Evolutionary conservation across 2,797 vertebrate species (phyloP).

Genomic region (Acipenser ruthenus): DNA sequence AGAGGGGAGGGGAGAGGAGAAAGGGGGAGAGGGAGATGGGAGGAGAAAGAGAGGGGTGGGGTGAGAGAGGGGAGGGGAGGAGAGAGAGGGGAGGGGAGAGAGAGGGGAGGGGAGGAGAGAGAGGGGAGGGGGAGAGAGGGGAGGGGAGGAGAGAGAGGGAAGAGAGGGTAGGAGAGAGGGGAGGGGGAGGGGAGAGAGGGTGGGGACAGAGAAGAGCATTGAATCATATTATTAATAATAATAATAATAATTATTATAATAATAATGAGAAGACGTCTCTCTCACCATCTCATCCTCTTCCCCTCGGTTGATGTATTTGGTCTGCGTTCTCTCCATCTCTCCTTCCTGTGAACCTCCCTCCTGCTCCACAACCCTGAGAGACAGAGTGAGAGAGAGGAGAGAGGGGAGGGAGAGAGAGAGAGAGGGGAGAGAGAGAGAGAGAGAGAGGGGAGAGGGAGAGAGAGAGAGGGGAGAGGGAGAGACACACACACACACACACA

Average conservation of each 20-base stretch:
- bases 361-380: constrained; percentile 20
- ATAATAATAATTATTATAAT: background rate
- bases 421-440: background rate
- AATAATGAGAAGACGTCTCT: no score
- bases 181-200: no score
- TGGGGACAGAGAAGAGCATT: background rate
- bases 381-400: background rate
- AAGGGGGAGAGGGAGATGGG: constrained; percentile 5
- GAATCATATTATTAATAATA: background rate
- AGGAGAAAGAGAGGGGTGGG: no score
- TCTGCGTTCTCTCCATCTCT: constrained; percentile 23
- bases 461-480: background rate
- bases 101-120: no score
- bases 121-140: no score
- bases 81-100: no score
- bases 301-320: constrained; percentile 18
- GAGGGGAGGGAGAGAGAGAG: background rate
- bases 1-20: constrained; percentile 8
- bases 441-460: background rate
- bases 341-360: constrained; percentile 19
- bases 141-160: no score
- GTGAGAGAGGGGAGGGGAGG: no score
- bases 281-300: constrained; percentile 27
- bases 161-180: no score
- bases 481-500: no score